Percentiles rank a stretch among this genome's conserved stretches.
phyloP scores from a whole-genome alignment of 2,888 invertebrate genomes.

The Esperia sulphurella region DNA sequence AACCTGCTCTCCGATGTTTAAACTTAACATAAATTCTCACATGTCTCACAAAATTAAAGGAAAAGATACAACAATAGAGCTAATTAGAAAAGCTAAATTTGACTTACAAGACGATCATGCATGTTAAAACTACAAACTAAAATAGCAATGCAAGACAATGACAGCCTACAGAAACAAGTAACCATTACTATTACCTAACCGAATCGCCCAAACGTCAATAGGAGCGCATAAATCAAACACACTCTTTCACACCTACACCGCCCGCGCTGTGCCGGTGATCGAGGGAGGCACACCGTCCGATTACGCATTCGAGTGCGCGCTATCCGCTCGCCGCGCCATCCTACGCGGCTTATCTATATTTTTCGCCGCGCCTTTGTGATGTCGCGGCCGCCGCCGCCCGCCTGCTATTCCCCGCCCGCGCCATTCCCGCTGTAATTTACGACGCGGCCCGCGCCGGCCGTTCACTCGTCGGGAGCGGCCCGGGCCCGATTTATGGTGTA shows the following conservation, averaged over 20 bases:
- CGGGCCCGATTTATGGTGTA: slow-evolving; percentile 21
- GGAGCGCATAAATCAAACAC: slow-evolving; percentile 3
- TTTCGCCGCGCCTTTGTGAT: slow-evolving; percentile 18
- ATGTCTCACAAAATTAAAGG: not conserved
- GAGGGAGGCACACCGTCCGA: slow-evolving; percentile 6
- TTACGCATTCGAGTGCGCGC: slow-evolving; percentile 8
- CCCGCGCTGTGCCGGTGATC: not conserved
- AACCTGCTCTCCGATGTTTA: too few relatives aligned
- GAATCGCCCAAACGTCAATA: not conserved
- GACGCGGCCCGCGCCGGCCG: slow-evolving; percentile 20
- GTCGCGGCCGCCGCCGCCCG: slow-evolving; percentile 34
- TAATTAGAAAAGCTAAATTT: too few relatives aligned
- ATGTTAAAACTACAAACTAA: too few relatives aligned
- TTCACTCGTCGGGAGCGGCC: slow-evolving; percentile 15
- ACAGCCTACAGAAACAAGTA: too few relatives aligned
- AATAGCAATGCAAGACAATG: too few relatives aligned
- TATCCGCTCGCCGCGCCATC: slow-evolving; percentile 45
- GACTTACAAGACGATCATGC: too few relatives aligned
- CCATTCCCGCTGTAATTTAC: slow-evolving; percentile 17
- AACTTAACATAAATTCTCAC: not conserved
- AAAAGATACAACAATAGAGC: too few relatives aligned
- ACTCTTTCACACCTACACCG: slow-evolving; percentile 1
- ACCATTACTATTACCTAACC: not conserved
- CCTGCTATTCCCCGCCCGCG: slow-evolving; percentile 21
- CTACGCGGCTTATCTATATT: slow-evolving; percentile 16